Base-by-base conservation (phyloP, 2,888 invertebrate genomes). In the Cephus spinipes region DNA sequence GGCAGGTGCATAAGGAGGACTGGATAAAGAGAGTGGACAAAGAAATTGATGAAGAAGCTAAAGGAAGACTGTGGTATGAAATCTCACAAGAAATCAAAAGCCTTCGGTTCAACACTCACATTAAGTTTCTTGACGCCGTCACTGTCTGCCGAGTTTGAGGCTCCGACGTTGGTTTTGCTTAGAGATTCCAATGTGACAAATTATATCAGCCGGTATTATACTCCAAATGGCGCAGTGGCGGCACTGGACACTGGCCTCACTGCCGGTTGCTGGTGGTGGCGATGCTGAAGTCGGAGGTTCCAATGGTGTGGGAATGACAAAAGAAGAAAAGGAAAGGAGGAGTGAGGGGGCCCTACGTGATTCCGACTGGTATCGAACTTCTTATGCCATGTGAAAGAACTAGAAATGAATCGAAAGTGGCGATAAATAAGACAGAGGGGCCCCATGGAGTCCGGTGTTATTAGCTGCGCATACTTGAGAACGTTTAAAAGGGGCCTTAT, bases 391-490 rank as follows among this genome's bases (percentile, higher is more conserved):
- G 55, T 23, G 55, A 55, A 55, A 55, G 55, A 55, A 55, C 55
- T 55, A 55, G 55, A 55, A 55, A 55, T 55, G 55, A 55, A 55
- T 55, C 55, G 55, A 55, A 55, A 55, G 55, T 31, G 71, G 32
- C 31, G 71, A 71, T 71, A 71, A 71, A 71, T 71, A 71, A 71
- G 71, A 71, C 71, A 23, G 31, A 71, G 71, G 71, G 71, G 71
- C 71, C 32, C 71, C 32, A 9, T 33, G 32, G 31, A 32, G 71
- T 1, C 71, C 32, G 71, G 12, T 31, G 71, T 31, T 71, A 71
- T 71, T 71, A 31, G 71, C 32, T 71, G 11, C 71, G 31, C 71
- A 55, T 55, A 55, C 55, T 55, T 55, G 23, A 2, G 55, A 23
- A 9, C 55, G 23, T 55, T 55, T 55, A 55, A 55, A 55, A 55